A percentile compares a stretch with the other conserved stretches of the same genome.
These are phyloP conservation scores for Cydia amplana DNA, from an alignment of 1,140 invertebrate genomes.

Conservation along the genomic window DNA sequence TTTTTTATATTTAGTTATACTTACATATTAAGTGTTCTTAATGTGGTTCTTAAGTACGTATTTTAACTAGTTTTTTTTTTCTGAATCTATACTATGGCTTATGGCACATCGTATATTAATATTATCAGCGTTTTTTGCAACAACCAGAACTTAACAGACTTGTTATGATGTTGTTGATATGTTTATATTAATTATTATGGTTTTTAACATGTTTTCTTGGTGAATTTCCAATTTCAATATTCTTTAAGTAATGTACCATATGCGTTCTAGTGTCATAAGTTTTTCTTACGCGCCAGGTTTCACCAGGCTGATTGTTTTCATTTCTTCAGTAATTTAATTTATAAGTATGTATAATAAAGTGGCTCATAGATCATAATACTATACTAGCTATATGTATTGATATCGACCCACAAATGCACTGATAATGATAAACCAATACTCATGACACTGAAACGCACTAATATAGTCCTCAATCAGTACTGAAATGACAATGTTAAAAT, in stretches of 20 bases:
- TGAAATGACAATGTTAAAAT: not conserved
- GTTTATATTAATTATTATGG: not conserved
- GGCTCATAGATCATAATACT: not conserved
- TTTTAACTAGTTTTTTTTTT: too few relatives aligned
- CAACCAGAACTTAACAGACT: too few relatives aligned
- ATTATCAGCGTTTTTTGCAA: too few relatives aligned
- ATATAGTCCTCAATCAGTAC: conserved; percentile 4
- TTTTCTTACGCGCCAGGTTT: not conserved
- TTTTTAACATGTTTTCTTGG: not conserved
- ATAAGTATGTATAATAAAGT: too few relatives aligned
- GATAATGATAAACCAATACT: not conserved
- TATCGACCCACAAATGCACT: too few relatives aligned
- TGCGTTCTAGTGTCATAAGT: not conserved
- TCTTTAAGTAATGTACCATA: conserved; percentile 5
- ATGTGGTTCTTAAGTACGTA: too few relatives aligned
- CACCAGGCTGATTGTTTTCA: not conserved
- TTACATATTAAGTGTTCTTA: too few relatives aligned
- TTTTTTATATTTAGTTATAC: too few relatives aligned
- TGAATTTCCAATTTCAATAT: not conserved
- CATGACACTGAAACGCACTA: not conserved
- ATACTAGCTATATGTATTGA: too few relatives aligned
- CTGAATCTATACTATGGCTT: too few relatives aligned
- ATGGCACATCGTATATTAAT: too few relatives aligned
- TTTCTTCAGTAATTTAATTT: not conserved
- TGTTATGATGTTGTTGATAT: not conserved